Base-by-base conservation (phyloP, 2,888 invertebrate species). In the Ennomos quercinarius region DNA sequence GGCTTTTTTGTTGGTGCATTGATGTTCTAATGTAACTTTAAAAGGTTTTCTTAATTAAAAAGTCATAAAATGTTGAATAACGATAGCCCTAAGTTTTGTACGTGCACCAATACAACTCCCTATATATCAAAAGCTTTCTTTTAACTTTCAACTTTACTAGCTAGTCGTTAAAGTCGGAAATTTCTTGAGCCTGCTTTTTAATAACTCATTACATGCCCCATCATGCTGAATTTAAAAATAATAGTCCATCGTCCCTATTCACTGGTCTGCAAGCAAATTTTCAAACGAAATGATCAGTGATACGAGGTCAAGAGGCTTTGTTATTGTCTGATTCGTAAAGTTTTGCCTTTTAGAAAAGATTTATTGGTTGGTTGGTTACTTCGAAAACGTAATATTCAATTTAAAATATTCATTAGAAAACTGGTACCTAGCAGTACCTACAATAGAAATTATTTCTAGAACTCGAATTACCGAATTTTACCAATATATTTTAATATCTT, bases 161-260 rank as follows among this genome's bases (percentile, higher is more conserved):
- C 8, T 34, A 12, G 36, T 12, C 43, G 51, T 60, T 69, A 74
- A 65, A 64, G 68, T 44, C 37, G 39, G 17, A 43, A 59, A 17
- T 60, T 36, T 45, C 39, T 58, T 54, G 66, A 62, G 46, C 53
- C 68, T 37, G 49, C 42, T 54, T 57, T 63, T 57, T 53, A 64
- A 62, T 38, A 48, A 52, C 44, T 48, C 56, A 71, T 75, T 70
- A 71, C 65, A 69, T 53, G 60, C 61, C 61, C 57, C 68, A 63
- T 73, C 72, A 50, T 70, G 70, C 70, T 72, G 73, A 71, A 71
- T 76, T 62, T 70, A 71, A 77, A 77, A 75, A 78, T 76, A 76
- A 72, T 76, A 73, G 64, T 67, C 67, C 64, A 73, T 71, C 67
- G 63, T 61, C 68, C 63, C 57, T 53, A 53, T 68, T 75, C 74